Evolutionary conservation across 2,113 vertebrate species (phyloP), one percentile per base, ranked within the genome.

Genomic region (Etheostoma cragini): DNA sequence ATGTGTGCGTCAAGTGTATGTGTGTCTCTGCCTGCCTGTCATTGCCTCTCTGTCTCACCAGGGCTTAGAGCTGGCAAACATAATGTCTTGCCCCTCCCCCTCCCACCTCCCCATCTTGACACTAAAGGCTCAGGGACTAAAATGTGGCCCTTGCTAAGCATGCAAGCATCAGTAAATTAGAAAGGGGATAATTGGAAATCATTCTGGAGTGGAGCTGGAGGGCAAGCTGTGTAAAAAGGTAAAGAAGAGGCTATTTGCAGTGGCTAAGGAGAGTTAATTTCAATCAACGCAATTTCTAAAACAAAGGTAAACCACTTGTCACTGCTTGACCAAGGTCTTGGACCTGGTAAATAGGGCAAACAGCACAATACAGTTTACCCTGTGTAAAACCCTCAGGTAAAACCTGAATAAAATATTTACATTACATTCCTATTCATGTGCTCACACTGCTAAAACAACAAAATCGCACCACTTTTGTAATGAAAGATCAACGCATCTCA

Each of bases 1-100:
- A 82, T 81, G 72, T 76, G 80, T 78, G 72, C 79, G 76, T 79
- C 60, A 61, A 81, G 82, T 58, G 72, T 87, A n/a, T 73, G 50
- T 72, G 63, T 72, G 70, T 64, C 33, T 83, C 46, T 26, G 65
- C 80, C 72, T 50, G 67, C 74, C 62, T 88, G 61, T 84, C 76
- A 72, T 73, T 74, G 74, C 72, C 76, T 79, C 74, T 71, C 76
- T 22, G 81, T 86, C 65, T 87, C 83, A 79, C 22, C 60, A 76
- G 56, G 63, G 5, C 68, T 81, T 83, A 76, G 75, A 42, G 72
- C 67, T 90, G 82, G 89, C 84, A 88, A 35, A 64, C 68, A 71
- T 1, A 2, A 82, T 30, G 53, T 70, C 82, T 80, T 88, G 76
- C 4, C 30, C 30, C 30, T 4, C 57, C 16, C 24, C 26, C 26